A percentile compares a stretch with the other conserved stretches of the same genome.
These are phyloP conservation scores for Melanerpes aurifrons DNA, from an alignment of 2,113 vertebrate species.

Conservation along the genomic window DNA sequence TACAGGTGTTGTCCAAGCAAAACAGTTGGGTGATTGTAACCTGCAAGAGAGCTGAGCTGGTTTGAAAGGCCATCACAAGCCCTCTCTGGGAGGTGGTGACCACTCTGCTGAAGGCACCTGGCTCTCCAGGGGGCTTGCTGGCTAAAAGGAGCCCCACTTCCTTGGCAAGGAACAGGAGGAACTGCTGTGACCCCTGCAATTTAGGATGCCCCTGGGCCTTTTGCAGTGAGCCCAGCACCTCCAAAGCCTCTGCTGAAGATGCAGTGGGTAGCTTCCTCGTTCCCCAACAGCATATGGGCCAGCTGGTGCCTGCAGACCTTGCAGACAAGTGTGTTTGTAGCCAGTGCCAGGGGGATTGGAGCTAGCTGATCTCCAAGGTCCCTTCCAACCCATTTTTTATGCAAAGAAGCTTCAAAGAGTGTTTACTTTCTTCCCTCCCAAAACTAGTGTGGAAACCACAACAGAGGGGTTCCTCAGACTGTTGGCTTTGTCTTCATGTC, in stretches of 20 bases:
- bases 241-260: not conserved
- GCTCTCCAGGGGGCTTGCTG: not conserved
- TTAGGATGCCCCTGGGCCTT: not conserved
- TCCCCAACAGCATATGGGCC: not conserved
- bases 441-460: not conserved
- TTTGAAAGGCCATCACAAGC: not conserved
- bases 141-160: not conserved
- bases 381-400: no score
- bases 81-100: not conserved
- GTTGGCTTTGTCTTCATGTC: not conserved
- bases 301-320: no score
- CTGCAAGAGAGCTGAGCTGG: not conserved
- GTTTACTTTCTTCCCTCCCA: not conserved
- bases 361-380: no score
- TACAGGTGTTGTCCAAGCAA: no score
- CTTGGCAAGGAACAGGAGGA: not conserved
- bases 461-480: not conserved
- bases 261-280: fast-evolving
- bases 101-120: no score
- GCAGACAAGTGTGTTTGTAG: no score
- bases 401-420: not conserved
- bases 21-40: no score
- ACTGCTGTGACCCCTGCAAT: not conserved
- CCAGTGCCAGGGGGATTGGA: no score
- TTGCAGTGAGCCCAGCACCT: not conserved